Percentiles rank a stretch among this genome's conserved stretches.
These are phyloP conservation scores for Apodemia hepburni DNA, from an alignment of 2,888 invertebrate species.

Conservation along the genomic window DNA sequence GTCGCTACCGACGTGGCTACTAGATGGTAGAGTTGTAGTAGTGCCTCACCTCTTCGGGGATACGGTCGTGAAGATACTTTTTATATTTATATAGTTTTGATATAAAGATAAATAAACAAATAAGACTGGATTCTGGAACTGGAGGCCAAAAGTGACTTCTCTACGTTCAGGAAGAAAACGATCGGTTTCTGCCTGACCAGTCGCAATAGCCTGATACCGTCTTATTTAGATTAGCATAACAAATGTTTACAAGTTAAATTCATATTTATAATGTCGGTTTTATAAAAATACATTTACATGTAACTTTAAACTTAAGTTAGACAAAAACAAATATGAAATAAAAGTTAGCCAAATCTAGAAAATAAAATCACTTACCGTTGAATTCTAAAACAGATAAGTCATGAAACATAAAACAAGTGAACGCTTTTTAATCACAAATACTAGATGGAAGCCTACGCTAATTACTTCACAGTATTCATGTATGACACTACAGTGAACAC, in stretches of 20 bases:
- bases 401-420: slow-evolving; percentile 56
- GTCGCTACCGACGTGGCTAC: too few species aligned
- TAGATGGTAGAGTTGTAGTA: too few species aligned
- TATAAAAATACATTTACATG: not conserved
- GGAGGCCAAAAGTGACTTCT: too few species aligned
- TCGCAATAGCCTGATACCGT: too few species aligned
- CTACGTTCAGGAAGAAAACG: too few species aligned
- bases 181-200: too few species aligned
- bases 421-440: slow-evolving; percentile 64
- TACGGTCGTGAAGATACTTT: too few species aligned
- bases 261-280: not conserved
- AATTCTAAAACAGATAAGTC: slow-evolving; percentile 64
- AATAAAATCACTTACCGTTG: slow-evolving; percentile 49
- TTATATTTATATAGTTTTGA: too few species aligned
- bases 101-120: too few species aligned
- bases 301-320: slow-evolving; percentile 9
- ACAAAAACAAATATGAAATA: slow-evolving; percentile 20
- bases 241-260: not conserved
- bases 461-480: slow-evolving; percentile 30
- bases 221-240: not conserved
- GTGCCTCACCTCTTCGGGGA: too few species aligned
- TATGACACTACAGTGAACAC: slow-evolving; percentile 24
- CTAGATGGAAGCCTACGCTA: slow-evolving; percentile 58
- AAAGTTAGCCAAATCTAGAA: slow-evolving; percentile 22
- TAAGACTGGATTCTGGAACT: too few species aligned